Evolutionary conservation across 53 echinoderm and acorn worm species (phyloP).

Genomic region (Pentamera pediparva): DNA sequence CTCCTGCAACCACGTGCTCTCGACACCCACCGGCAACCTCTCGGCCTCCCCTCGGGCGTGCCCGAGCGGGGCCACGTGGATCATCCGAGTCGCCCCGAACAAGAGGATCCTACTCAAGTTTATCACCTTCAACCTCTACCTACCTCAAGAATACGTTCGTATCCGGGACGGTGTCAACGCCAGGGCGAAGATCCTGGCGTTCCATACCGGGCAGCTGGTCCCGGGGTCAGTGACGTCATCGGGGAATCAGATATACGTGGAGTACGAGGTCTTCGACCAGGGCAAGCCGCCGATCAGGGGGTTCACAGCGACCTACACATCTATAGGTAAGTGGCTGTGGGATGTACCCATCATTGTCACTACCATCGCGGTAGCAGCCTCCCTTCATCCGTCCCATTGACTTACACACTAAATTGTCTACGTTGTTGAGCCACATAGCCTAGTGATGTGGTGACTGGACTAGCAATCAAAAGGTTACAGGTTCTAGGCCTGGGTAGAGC

Average conservation of each 20-base stretch:
- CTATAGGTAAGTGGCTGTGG: slow-evolving; percentile 43
- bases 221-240: slow-evolving; percentile 62
- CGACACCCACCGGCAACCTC: slow-evolving; percentile 46
- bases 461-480: too few species aligned
- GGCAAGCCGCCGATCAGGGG: slow-evolving; percentile 54
- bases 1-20: slow-evolving; percentile 63
- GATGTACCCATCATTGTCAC: neutral
- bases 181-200: slow-evolving; percentile 65
- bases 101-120: slow-evolving; percentile 66
- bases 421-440: too few species aligned
- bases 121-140: slow-evolving; percentile 61
- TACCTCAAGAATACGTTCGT: slow-evolving; percentile 68
- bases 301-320: slow-evolving; percentile 59
- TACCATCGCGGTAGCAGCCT: too few species aligned
- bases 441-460: too few species aligned
- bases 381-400: too few species aligned
- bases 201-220: slow-evolving; percentile 70
- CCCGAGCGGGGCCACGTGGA: slow-evolving; percentile 39
- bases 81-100: slow-evolving; percentile 50
- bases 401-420: too few species aligned
- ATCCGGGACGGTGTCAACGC: slow-evolving; percentile 65
- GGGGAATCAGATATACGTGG: slow-evolving; percentile 63
- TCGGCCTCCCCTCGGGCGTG: slow-evolving; percentile 54
- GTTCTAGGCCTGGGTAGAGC: too few species aligned
- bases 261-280: slow-evolving; percentile 57